Conservation (phyloP, 2,797 vertebrate genomes). For the Semotilus atromaculatus region DNA sequence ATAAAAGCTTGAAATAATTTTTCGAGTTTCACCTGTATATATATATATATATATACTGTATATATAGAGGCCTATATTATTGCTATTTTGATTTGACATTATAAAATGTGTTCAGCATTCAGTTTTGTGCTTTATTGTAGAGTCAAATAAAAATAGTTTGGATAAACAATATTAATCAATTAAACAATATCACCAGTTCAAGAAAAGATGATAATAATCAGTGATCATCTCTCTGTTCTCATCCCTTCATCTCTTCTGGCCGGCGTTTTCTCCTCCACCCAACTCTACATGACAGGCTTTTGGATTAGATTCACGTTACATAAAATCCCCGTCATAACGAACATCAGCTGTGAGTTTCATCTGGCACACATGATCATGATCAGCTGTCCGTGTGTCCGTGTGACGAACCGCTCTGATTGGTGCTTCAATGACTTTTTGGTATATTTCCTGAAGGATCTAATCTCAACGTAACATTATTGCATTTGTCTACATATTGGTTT, state of each 20-base stretch:
- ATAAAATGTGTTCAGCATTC: not conserved
- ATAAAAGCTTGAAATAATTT: no score
- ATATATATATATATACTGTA: no score
- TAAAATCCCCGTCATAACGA: slow-evolving; percentile 70
- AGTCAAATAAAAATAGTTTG: not conserved
- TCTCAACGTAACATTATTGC: not conserved
- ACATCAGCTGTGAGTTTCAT: slow-evolving; percentile 64
- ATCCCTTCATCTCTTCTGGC: not conserved
- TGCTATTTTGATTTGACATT: not conserved
- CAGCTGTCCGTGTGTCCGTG: slow-evolving; percentile 73
- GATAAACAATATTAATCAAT: not conserved
- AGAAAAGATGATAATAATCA: not conserved
- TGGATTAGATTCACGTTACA: slow-evolving; percentile 51
- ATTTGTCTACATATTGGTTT: not conserved
- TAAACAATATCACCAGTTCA: no score
- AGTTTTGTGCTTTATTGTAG: not conserved
- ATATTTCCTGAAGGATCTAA: not conserved
- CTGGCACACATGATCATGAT: slow-evolving; percentile 60
- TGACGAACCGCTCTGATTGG: slow-evolving; percentile 48
- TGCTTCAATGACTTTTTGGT: not conserved
- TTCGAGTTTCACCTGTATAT: no score
- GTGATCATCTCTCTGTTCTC: not conserved
- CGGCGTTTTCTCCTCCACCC: not conserved
- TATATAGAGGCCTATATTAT: no score
- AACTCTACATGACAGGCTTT: slow-evolving; percentile 23